These are phyloP conservation scores for Noctua fimbriata DNA, from an alignment of 2,888 invertebrate genomes.

Conservation along the genomic window DNA sequence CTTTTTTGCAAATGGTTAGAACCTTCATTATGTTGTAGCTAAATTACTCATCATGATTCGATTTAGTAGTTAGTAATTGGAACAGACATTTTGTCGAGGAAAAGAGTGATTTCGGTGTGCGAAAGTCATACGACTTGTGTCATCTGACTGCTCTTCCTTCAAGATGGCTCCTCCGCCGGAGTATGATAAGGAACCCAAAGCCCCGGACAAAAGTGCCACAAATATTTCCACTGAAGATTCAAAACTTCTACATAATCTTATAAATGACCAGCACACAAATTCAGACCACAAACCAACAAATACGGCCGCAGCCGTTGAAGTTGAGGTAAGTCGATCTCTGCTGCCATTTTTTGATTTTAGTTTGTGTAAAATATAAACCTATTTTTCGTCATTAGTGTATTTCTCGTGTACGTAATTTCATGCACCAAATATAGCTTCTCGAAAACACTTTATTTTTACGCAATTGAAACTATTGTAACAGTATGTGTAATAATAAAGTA, in stretches of 20 bases:
- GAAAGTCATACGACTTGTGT: slow-evolving; percentile 90
- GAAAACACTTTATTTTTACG: neutral
- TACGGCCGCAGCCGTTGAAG: slow-evolving; percentile 80
- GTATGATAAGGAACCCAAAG: slow-evolving; percentile 94
- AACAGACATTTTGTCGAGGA: slow-evolving; percentile 77
- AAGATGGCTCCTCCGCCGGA: slow-evolving; percentile 95
- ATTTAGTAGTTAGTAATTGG: slow-evolving; percentile 83
- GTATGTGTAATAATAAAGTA: slow-evolving; percentile 61
- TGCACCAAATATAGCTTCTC: neutral
- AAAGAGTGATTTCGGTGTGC: slow-evolving; percentile 84
- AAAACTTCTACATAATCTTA: slow-evolving; percentile 84
- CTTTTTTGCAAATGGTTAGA: slow-evolving; percentile 83
- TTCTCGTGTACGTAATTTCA: slow-evolving; percentile 6
- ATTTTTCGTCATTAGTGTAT: slow-evolving; percentile 35
- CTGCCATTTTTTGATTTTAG: slow-evolving; percentile 61
- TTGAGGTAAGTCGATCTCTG: slow-evolving; percentile 85
- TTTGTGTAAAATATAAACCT: slow-evolving; percentile 44
- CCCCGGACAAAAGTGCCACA: slow-evolving; percentile 92
- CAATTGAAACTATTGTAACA: slow-evolving; percentile 11
- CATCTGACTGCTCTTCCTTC: slow-evolving; percentile 91
- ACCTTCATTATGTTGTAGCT: slow-evolving; percentile 83
- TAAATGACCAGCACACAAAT: slow-evolving; percentile 84
- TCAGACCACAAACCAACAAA: slow-evolving; percentile 83
- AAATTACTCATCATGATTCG: slow-evolving; percentile 81
- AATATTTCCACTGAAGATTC: slow-evolving; percentile 86